These are phyloP conservation scores for Cataglyphis livida DNA, from an alignment of 2,888 invertebrate species.

Conservation along the genomic window DNA sequence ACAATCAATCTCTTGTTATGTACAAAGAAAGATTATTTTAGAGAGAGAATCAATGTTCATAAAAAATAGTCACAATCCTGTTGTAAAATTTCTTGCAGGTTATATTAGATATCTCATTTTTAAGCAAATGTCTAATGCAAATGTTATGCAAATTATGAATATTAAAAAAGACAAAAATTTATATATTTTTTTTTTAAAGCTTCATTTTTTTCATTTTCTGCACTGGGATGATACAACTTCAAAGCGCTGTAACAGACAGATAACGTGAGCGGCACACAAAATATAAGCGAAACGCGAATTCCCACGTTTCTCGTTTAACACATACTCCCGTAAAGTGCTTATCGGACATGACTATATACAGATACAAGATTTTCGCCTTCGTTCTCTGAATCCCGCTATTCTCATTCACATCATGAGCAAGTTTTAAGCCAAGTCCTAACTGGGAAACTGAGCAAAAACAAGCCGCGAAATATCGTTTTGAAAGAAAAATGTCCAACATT, in stretches of 20 bases:
- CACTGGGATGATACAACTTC: background rate
- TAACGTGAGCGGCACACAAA: background rate
- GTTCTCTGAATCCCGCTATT: background rate
- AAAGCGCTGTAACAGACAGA: background rate
- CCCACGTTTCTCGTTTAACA: background rate
- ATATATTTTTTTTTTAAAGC: conserved; percentile 12
- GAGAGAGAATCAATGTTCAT: background rate
- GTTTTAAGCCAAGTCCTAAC: conserved; percentile 10
- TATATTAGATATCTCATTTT: background rate
- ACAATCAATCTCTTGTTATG: background rate
- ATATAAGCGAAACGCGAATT: background rate
- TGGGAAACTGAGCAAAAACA: background rate
- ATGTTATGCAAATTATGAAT: background rate
- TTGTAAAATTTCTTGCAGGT: background rate
- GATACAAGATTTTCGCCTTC: background rate
- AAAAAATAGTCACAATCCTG: background rate
- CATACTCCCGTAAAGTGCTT: background rate
- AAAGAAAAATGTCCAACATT: background rate
- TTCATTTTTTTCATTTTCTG: background rate
- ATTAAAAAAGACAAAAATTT: background rate
- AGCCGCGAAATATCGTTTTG: background rate
- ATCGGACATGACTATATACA: conserved; percentile 16
- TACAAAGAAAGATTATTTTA: background rate
- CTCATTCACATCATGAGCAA: background rate
- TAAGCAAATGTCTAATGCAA: background rate